Conservation (phyloP, 1,140 invertebrate species). For the Drosophila micromelanica region DNA sequence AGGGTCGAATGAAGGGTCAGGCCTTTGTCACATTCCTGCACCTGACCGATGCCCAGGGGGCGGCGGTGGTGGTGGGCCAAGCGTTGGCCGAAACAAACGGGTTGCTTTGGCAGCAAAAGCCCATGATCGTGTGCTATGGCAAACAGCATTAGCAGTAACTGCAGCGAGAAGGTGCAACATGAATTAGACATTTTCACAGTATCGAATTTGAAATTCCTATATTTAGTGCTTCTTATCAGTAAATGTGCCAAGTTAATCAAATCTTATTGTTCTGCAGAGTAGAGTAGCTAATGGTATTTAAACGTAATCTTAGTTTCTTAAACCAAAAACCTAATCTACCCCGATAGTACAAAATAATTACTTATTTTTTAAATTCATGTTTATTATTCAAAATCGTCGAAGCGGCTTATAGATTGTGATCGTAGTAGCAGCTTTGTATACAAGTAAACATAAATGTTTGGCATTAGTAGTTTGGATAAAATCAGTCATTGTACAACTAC, state of each 20-base stretch:
- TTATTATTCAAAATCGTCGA: background rate
- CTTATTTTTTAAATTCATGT: background rate
- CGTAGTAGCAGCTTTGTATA: constrained; percentile 37
- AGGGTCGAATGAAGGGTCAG: constrained; percentile 98
- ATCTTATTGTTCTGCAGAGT: too few relatives aligned
- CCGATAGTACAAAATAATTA: background rate
- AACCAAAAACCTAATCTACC: too few relatives aligned
- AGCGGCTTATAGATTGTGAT: constrained; percentile 15
- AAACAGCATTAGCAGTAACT: constrained; percentile 84
- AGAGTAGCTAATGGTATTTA: too few relatives aligned
- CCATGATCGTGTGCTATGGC: constrained; percentile 89
- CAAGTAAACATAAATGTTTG: background rate
- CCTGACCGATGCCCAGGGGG: constrained; percentile 85
- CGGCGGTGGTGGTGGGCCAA: constrained; percentile 87
- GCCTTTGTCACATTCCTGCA: constrained; percentile 89
- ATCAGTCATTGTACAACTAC: constrained; percentile 22
- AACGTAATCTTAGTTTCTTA: too few relatives aligned
- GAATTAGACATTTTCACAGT: background rate
- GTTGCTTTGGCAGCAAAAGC: constrained; percentile 91
- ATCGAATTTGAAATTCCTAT: background rate
- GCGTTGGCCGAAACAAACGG: constrained; percentile 95
- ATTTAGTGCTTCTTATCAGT: background rate
- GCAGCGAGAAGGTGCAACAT: constrained; percentile 17
- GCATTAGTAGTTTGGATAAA: constrained; percentile 3
- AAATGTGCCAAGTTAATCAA: too few relatives aligned